Percentiles rank a stretch among this genome's conserved stretches.
These are phyloP conservation scores for Macrotus californicus DNA, from an alignment of 2,113 vertebrate species.

Conservation along the genomic window DNA sequence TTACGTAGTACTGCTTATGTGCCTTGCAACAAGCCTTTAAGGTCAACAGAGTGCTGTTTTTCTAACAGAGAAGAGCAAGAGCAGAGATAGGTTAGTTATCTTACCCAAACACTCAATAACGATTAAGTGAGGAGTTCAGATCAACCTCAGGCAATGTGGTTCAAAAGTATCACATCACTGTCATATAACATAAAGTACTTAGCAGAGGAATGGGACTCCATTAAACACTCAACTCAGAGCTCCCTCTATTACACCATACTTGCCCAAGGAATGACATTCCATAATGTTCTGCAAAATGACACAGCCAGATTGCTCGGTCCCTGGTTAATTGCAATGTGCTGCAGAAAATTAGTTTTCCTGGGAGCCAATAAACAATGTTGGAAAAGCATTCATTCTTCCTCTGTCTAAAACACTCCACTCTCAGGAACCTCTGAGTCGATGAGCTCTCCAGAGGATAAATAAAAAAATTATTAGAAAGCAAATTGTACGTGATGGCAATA, in stretches of 20 bases:
- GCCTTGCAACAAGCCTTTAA: neutral
- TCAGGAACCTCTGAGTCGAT: neutral
- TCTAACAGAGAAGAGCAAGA: neutral
- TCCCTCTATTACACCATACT: neutral
- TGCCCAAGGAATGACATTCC: neutral
- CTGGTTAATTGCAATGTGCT: neutral
- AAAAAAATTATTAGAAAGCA: constrained; percentile 46
- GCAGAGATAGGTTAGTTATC: neutral
- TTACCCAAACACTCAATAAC: neutral
- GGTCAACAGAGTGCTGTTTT: neutral
- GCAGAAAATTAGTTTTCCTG: neutral
- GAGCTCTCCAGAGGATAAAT: neutral
- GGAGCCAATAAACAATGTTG: neutral
- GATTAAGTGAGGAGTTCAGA: neutral
- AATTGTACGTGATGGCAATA: neutral
- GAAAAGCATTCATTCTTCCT: neutral
- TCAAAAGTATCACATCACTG: neutral
- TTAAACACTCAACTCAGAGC: neutral
- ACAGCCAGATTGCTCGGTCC: neutral
- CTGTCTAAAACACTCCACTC: neutral
- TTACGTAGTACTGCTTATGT: neutral
- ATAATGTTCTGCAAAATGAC: neutral
- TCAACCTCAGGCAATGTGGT: neutral
- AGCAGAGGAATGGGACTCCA: neutral
- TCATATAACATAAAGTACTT: neutral